Conservation (phyloP, 2,113 vertebrate species). For the Larimichthys polyactis region DNA sequence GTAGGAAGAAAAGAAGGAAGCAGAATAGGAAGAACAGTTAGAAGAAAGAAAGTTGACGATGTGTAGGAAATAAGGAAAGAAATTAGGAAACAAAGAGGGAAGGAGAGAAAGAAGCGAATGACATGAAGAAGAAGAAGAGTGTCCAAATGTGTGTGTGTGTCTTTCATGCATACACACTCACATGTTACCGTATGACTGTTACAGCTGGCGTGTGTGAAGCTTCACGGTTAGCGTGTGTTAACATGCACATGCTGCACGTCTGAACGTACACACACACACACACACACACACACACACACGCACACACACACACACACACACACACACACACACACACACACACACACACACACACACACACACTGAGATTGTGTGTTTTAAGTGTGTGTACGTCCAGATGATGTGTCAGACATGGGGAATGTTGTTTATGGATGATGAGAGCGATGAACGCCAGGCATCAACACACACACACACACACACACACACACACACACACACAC, state of each 20-base stretch:
- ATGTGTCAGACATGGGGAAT: slow-evolving; percentile 55
- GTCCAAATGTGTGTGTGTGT: not conserved
- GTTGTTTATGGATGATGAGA: slow-evolving; percentile 70
- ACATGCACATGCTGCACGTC: not conserved
- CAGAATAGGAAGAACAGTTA: too few species aligned
- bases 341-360: too few species aligned
- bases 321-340: too few species aligned
- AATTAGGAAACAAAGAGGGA: not conserved
- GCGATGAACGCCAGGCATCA: slow-evolving; percentile 51
- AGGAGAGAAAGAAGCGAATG: not conserved
- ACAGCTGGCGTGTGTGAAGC: not conserved
- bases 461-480: too few species aligned
- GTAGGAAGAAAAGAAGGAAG: too few species aligned
- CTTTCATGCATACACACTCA: too few species aligned
- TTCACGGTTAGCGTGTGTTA: not conserved
- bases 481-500: slow-evolving; percentile 13
- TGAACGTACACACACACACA: too few species aligned
- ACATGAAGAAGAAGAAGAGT: not conserved
- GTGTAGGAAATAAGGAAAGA: too few species aligned
- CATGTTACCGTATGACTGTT: not conserved
- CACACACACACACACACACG: too few species aligned
- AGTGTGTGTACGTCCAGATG: slow-evolving; percentile 22
- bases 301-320: too few species aligned
- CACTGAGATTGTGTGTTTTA: not conserved
- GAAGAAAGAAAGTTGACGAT: too few species aligned